These are phyloP conservation scores for Metopia argyrocephala DNA, from an alignment of 2,888 invertebrate genomes.

Conservation along the genomic window DNA sequence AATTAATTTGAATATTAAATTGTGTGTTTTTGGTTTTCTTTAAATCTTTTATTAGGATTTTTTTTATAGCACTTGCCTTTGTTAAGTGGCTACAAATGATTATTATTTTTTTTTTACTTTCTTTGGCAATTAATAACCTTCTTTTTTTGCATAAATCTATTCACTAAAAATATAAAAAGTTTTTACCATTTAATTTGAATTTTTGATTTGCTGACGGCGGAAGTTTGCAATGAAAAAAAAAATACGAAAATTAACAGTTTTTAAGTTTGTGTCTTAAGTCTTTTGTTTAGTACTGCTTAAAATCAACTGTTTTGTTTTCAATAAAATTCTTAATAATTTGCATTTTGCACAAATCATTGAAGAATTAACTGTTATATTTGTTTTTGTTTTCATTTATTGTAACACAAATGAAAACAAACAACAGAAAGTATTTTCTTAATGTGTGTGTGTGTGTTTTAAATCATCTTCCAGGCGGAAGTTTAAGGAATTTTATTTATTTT, in stretches of 20 bases:
- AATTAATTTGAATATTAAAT: background rate
- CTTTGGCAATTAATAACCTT: background rate
- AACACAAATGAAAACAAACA: background rate
- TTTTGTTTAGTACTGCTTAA: slow-evolving; percentile 14
- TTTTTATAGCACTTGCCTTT: background rate
- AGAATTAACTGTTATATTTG: background rate
- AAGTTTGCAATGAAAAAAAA: background rate
- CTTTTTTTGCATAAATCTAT: background rate
- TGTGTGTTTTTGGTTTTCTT: background rate
- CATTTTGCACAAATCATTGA: background rate
- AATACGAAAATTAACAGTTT: background rate
- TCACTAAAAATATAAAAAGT: background rate
- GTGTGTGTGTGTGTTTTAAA: slow-evolving; percentile 1
- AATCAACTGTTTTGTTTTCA: slow-evolving; percentile 15
- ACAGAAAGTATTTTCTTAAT: background rate
- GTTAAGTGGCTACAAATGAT: background rate
- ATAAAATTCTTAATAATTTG: background rate
- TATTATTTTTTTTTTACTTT: background rate
- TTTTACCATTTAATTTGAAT: background rate
- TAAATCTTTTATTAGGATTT: background rate
- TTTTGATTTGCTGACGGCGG: background rate
- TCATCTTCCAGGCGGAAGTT: slow-evolving; percentile 11
- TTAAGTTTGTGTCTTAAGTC: slow-evolving; percentile 33
- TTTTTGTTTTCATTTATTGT: background rate
- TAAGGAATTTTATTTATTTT: slow-evolving; percentile 21